A percentile compares a stretch with the other conserved stretches of the same genome.
Conservation (phyloP, 2,888 invertebrate species). For the Lasioglossum morio region DNA sequence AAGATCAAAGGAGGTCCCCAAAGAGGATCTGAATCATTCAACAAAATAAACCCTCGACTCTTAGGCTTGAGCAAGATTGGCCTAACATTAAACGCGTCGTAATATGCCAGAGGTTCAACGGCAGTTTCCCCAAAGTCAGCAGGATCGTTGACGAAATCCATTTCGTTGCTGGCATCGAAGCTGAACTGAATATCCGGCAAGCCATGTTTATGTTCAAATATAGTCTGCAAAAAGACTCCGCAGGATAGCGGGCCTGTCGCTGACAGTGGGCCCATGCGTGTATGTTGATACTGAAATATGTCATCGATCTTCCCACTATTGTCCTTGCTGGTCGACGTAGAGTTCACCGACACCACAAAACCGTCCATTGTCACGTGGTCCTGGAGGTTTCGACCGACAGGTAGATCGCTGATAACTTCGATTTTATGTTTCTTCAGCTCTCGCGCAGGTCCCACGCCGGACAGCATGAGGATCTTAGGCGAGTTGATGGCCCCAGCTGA, state of each 20-base stretch:
- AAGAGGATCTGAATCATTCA: slow-evolving; percentile 90
- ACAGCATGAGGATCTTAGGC: slow-evolving; percentile 86
- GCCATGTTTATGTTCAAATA: slow-evolving; percentile 84
- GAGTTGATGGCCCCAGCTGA: slow-evolving; percentile 86
- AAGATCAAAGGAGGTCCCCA: slow-evolving; percentile 90
- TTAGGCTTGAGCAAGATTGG: slow-evolving; percentile 88
- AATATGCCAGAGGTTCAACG: slow-evolving; percentile 87
- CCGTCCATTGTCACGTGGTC: slow-evolving; percentile 85
- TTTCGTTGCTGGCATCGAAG: slow-evolving; percentile 87
- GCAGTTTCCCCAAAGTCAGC: slow-evolving; percentile 85
- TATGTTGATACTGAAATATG: slow-evolving; percentile 85
- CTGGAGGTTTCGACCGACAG: slow-evolving; percentile 86
- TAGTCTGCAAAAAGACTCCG: slow-evolving; percentile 88
- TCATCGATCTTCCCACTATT: slow-evolving; percentile 78
- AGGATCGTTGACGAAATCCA: slow-evolving; percentile 87
- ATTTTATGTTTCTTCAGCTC: slow-evolving; percentile 83
- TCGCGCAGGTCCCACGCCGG: slow-evolving; percentile 85
- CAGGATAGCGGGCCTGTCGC: slow-evolving; percentile 85
- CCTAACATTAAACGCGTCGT: slow-evolving; percentile 87
- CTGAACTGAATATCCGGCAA: slow-evolving; percentile 89
- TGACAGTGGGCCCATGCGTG: slow-evolving; percentile 85
- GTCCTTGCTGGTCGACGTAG: slow-evolving; percentile 74
- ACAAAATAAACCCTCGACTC: slow-evolving; percentile 87
- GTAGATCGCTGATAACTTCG: slow-evolving; percentile 81
- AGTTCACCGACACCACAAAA: slow-evolving; percentile 78